A percentile compares a stretch with the other conserved stretches of the same genome.
Evolutionary conservation across 2,113 vertebrate species (phyloP).

Genomic region (Anhinga anhinga): DNA sequence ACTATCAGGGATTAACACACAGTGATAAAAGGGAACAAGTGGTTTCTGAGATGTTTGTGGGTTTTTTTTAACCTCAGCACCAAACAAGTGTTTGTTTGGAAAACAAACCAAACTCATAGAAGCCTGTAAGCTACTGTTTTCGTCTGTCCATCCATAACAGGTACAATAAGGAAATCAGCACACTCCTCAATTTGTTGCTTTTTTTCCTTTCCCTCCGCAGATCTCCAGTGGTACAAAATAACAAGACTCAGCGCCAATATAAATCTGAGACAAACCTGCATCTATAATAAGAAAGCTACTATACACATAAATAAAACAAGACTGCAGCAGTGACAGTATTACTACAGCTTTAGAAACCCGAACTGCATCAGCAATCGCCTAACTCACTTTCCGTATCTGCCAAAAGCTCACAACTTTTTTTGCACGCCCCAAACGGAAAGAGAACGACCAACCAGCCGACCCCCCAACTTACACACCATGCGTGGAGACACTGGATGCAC

Average conservation of each 20-base stretch:
- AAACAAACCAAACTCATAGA: background rate
- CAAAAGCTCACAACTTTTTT: background rate
- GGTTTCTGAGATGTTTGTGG: background rate
- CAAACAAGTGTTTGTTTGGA: background rate
- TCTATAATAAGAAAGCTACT: background rate
- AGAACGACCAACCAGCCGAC: background rate
- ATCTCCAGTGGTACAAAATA: background rate
- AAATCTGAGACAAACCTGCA: background rate
- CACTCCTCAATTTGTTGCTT: background rate
- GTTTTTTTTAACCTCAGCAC: background rate
- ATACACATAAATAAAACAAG: background rate
- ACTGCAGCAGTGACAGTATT: background rate
- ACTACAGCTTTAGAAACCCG: background rate
- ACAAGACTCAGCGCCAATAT: background rate
- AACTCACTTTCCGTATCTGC: rapidly evolving
- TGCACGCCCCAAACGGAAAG: background rate
- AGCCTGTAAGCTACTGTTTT: background rate
- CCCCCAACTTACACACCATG: rapidly evolving
- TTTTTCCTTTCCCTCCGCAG: background rate
- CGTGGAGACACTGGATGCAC: rapidly evolving
- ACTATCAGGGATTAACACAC: background rate
- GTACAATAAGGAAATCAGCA: background rate
- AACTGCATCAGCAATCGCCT: background rate
- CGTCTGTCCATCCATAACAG: background rate
- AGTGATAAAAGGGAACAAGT: background rate